Evolutionary conservation across 92 coral and sea anemone species (phyloP).

Genomic region (Pocillopora meandrina): DNA sequence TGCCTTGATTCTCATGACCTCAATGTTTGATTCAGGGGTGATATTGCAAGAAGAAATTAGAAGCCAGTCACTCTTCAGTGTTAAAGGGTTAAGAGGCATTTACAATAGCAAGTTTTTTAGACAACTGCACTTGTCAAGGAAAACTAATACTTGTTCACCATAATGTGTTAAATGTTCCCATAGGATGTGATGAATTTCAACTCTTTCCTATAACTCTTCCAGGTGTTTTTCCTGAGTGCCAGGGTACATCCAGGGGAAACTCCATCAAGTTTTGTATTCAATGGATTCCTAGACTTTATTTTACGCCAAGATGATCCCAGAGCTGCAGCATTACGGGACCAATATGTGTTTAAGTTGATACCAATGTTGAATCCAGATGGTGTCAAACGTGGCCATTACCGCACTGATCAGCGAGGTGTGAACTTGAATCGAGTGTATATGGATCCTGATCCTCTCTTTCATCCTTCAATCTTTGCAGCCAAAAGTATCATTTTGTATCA

Average conservation of each 20-base stretch:
- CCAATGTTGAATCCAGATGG: slow-evolving; percentile 99
- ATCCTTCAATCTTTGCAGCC: slow-evolving; percentile 91
- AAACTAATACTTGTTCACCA: no score
- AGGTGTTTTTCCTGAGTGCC: slow-evolving; percentile 94
- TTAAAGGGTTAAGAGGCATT: no score
- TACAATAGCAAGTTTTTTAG: no score
- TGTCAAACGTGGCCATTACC: slow-evolving; percentile 94
- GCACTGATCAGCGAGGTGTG: slow-evolving; percentile 90
- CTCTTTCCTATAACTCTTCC: slow-evolving; percentile 1
- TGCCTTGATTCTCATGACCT: no score
- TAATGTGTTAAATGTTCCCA: no score
- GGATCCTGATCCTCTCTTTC: slow-evolving; percentile 83
- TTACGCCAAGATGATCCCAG: slow-evolving; percentile 87
- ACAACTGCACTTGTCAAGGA: no score
- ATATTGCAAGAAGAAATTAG: no score
- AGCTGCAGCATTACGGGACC: slow-evolving; percentile 77
- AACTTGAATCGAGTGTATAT: slow-evolving; percentile 94
- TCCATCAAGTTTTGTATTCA: slow-evolving; percentile 95
- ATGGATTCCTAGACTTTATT: slow-evolving; percentile 93
- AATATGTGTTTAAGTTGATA: slow-evolving; percentile 87
- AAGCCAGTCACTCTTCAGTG: no score
- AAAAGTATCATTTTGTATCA: slow-evolving; percentile 80
- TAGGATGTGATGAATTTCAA: not conserved
- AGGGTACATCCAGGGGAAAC: slow-evolving; percentile 99
- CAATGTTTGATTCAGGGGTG: no score